Evolutionary conservation across 2,888 invertebrate species (phyloP).

Genomic region (Abrostola triplasia): DNA sequence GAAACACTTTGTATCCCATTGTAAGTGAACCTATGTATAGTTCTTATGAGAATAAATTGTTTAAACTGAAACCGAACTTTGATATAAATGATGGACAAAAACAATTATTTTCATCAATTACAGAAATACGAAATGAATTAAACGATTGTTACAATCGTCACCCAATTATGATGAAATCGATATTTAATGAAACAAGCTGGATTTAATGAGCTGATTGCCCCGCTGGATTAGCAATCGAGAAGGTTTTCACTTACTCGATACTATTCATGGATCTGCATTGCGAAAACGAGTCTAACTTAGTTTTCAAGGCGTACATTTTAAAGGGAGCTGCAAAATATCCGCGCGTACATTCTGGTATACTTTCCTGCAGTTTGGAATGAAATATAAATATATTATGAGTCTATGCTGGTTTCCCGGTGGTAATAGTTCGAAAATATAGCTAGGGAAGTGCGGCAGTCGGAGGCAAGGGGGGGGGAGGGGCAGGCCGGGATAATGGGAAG

Average conservation of each 20-base stretch:
- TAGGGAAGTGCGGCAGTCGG: neutral
- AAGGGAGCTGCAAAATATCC: constrained; percentile 1
- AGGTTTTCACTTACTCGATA: neutral
- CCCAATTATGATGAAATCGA: neutral
- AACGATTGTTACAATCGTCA: neutral
- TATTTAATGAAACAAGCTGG: neutral
- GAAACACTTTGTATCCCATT: too few relatives aligned
- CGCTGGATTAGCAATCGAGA: neutral
- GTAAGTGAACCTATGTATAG: too few relatives aligned
- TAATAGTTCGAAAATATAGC: constrained; percentile 1
- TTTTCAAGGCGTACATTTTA: constrained; percentile 1
- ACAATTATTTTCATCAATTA: too few relatives aligned
- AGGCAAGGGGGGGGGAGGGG: neutral
- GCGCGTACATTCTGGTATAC: constrained; percentile 2
- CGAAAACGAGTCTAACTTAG: constrained; percentile 4
- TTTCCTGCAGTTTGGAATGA: constrained; percentile 3
- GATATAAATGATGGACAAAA: too few relatives aligned
- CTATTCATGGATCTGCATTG: neutral
- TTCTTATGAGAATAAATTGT: too few relatives aligned
- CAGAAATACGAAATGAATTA: too few relatives aligned
- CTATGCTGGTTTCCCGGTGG: neutral
- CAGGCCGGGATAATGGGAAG: neutral
- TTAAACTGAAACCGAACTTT: too few relatives aligned
- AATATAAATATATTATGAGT: constrained; percentile 5
- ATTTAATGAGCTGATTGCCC: neutral